Percentiles rank a stretch among this genome's conserved stretches.
Conservation (phyloP, 37 sponge, comb jelly and placozoan genomes). For the Hormiphora californensis region DNA sequence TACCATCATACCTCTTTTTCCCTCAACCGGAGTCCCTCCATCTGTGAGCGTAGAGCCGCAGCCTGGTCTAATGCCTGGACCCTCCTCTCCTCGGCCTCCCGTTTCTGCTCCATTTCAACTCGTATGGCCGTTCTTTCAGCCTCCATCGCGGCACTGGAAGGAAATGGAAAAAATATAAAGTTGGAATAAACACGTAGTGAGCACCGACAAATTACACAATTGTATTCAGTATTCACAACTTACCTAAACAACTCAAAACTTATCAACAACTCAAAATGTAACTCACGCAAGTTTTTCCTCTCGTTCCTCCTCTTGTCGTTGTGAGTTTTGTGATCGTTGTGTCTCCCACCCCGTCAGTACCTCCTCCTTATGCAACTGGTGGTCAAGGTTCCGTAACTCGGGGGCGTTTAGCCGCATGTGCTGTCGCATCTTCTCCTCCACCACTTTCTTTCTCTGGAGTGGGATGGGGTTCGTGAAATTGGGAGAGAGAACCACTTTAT, state of each 20-base stretch:
- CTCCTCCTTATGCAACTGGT: constrained; percentile 4
- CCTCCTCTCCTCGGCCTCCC: not conserved
- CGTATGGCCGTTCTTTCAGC: not conserved
- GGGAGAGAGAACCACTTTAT: too few species aligned
- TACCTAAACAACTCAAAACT: too few species aligned
- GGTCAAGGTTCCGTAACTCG: not conserved
- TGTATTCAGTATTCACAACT: not conserved
- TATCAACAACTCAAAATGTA: too few species aligned
- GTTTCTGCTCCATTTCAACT: not conserved
- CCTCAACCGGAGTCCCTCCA: constrained; percentile 30
- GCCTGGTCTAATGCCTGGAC: not conserved
- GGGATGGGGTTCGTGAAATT: not conserved
- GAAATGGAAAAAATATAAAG: not conserved
- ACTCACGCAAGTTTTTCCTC: constrained; percentile 28
- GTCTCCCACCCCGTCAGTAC: not conserved
- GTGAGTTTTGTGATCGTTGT: not conserved
- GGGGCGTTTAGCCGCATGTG: constrained; percentile 32
- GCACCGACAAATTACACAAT: not conserved
- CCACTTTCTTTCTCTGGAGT: constrained; percentile 25
- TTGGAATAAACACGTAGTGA: not conserved
- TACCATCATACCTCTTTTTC: constrained; percentile 30
- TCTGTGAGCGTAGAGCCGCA: not conserved
- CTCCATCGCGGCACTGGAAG: constrained; percentile 19
- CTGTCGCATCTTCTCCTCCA: constrained; percentile 43
- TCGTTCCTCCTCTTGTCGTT: not conserved